These are phyloP conservation scores for Typhlichthys eigenmanni DNA, from an alignment of 2,797 vertebrate genomes.

Conservation along the genomic window DNA sequence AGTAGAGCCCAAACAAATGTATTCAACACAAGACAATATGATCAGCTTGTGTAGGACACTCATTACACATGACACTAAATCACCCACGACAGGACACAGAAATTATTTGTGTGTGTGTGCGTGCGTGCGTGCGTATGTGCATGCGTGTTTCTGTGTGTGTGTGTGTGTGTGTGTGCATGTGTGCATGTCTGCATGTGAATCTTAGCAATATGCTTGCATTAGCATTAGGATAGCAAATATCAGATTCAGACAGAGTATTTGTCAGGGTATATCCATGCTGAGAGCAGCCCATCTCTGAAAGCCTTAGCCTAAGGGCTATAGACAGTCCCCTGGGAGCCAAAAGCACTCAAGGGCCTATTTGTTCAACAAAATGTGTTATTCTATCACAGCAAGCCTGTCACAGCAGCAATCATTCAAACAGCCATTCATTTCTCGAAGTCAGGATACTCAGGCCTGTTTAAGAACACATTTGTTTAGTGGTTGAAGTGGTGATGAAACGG, in stretches of 20 bases:
- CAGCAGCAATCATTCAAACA: slow-evolving; percentile 84
- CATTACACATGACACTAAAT: neutral
- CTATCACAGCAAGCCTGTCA: slow-evolving; percentile 83
- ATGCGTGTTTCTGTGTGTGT: neutral
- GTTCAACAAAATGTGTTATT: slow-evolving; percentile 85
- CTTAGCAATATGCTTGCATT: slow-evolving; percentile 66
- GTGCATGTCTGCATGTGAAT: slow-evolving; percentile 14
- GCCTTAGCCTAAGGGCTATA: slow-evolving; percentile 76
- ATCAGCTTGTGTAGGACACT: neutral
- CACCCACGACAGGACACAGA: neutral
- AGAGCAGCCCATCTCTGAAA: slow-evolving; percentile 75
- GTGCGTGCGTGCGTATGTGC: neutral
- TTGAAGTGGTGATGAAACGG: slow-evolving; percentile 33
- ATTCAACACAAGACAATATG: neutral
- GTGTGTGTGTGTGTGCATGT: slow-evolving; percentile 8
- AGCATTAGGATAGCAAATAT: slow-evolving; percentile 57
- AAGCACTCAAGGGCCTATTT: slow-evolving; percentile 83
- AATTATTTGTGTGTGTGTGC: neutral
- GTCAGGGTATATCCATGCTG: slow-evolving; percentile 71
- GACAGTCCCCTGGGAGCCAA: slow-evolving; percentile 78
- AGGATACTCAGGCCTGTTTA: slow-evolving; percentile 54
- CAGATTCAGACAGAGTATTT: slow-evolving; percentile 70
- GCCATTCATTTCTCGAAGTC: slow-evolving; percentile 77
- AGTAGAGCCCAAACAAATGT: too few relatives aligned
- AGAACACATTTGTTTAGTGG: slow-evolving; percentile 49